These are phyloP conservation scores for Taurulus bubalis DNA, from an alignment of 2,113 vertebrate genomes.

Conservation along the genomic window DNA sequence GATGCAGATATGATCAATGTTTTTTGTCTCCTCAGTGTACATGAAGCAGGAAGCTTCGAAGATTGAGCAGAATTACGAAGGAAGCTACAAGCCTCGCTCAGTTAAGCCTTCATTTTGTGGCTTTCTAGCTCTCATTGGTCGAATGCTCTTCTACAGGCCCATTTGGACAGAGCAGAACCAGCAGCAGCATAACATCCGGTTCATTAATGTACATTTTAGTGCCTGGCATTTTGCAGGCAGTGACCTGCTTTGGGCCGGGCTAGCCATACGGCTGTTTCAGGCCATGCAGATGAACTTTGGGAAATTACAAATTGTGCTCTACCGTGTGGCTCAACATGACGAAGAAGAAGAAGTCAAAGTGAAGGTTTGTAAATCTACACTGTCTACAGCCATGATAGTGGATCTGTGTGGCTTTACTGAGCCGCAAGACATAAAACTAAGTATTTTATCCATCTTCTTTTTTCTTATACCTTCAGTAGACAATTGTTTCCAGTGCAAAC, in stretches of 20 bases:
- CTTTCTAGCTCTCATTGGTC: slow-evolving; percentile 72
- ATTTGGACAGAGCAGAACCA: slow-evolving; percentile 85
- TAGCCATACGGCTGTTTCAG: slow-evolving; percentile 89
- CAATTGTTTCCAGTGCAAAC: background rate
- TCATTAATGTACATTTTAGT: slow-evolving; percentile 91
- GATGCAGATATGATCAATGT: slow-evolving; percentile 15
- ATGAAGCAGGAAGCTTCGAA: slow-evolving; percentile 71
- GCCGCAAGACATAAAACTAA: background rate
- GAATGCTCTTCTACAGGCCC: slow-evolving; percentile 87
- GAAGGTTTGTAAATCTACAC: slow-evolving; percentile 60
- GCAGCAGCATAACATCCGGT: slow-evolving; percentile 81
- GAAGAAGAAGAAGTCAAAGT: slow-evolving; percentile 62
- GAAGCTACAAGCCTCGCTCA: slow-evolving; percentile 49
- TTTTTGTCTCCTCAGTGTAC: slow-evolving; percentile 69
- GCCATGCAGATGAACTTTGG: slow-evolving; percentile 87
- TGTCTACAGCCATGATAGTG: background rate
- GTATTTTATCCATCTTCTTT: background rate
- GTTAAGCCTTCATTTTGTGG: slow-evolving; percentile 48
- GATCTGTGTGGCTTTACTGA: background rate
- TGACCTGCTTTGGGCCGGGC: slow-evolving; percentile 93
- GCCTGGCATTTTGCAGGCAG: slow-evolving; percentile 96
- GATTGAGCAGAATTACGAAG: slow-evolving; percentile 60
- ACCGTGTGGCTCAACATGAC: slow-evolving; percentile 80
- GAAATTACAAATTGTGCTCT: slow-evolving; percentile 86
- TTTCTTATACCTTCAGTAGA: background rate